Conservation (phyloP, 2,888 invertebrate genomes). For the Polia nebulosa region DNA sequence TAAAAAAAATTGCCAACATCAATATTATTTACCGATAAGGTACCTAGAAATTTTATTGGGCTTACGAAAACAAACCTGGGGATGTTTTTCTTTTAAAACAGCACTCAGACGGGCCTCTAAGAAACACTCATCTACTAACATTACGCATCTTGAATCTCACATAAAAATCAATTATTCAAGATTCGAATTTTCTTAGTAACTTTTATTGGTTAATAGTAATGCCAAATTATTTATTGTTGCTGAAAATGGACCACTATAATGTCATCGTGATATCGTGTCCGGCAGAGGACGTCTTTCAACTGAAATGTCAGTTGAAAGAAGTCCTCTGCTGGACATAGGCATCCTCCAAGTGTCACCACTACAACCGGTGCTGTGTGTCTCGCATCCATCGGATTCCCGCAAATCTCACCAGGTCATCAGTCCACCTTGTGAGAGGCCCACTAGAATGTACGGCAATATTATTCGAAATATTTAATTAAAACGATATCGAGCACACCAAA, state of each 20-base stretch:
- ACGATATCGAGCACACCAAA: no score
- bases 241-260: background rate
- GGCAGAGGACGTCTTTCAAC: no score
- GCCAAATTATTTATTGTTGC: background rate
- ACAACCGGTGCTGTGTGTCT: no score
- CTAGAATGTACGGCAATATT: background rate
- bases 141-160: conserved; percentile 42
- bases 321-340: no score
- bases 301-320: no score
- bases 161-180: conserved; percentile 59
- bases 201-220: conserved; percentile 22
- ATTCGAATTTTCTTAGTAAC: conserved; percentile 45
- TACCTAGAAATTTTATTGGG: conserved; percentile 31
- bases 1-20: conserved; percentile 12
- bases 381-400: no score
- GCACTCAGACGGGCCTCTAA: conserved; percentile 28
- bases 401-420: no score
- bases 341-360: no score
- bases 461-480: background rate
- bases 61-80: conserved; percentile 23
- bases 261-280: no score
- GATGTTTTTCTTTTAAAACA: conserved; percentile 31
- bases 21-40: conserved; percentile 9
- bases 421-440: no score
- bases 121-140: conserved; percentile 39